Conservation (phyloP, 35 echinoderm and acorn worm species). For the Chiridota heheva region DNA sequence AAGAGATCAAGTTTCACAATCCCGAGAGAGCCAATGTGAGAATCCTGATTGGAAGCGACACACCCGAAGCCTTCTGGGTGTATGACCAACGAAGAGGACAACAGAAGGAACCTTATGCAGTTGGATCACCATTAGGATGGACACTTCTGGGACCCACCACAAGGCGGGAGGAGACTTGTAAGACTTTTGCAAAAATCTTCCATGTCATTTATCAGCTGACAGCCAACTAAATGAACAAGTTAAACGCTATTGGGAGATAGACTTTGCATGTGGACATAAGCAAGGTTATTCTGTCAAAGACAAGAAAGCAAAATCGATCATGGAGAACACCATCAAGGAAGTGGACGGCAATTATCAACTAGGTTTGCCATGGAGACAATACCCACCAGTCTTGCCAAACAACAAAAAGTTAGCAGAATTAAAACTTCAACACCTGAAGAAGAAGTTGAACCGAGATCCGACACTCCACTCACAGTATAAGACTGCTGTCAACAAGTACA, state of each 20-base stretch:
- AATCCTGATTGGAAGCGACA: conserved; percentile 48
- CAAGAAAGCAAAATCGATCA: background rate
- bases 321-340: conserved; percentile 16
- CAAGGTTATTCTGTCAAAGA: conserved; percentile 45
- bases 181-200: background rate
- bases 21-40: background rate
- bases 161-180: background rate
- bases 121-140: conserved; percentile 39
- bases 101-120: conserved; percentile 42
- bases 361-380: no score
- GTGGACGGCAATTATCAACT: no score
- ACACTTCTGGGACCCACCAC: conserved; percentile 22
- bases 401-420: no score
- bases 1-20: conserved; percentile 5
- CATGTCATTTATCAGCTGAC: background rate
- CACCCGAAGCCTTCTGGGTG: conserved; percentile 49
- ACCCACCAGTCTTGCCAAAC: no score
- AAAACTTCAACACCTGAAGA: no score
- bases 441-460: no score
- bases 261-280: background rate
- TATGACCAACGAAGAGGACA: conserved; percentile 22
- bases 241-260: conserved; percentile 3
- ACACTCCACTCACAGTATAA: no score
- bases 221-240: conserved; percentile 8
- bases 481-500: conserved; percentile 25